A percentile compares a stretch with the other conserved stretches of the same genome.
Conservation (phyloP, 2,113 vertebrate genomes). For the Corvus cornix region DNA sequence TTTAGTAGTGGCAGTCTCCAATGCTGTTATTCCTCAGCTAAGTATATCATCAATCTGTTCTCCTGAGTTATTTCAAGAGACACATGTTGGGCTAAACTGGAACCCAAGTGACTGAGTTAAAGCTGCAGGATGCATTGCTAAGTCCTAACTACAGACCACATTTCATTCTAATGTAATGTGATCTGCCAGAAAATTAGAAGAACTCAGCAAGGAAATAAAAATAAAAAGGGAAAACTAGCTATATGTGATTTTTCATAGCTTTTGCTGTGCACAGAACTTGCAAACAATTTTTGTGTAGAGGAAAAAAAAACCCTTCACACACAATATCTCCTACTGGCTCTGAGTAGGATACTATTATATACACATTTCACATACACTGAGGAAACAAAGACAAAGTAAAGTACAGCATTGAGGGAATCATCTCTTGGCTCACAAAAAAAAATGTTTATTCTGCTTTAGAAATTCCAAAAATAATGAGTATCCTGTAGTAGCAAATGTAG, state of each 20-base stretch:
- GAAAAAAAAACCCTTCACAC: not conserved
- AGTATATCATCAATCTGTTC: conserved; percentile 39
- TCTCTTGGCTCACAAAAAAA: not conserved
- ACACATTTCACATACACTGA: not conserved
- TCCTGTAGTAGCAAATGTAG: not conserved
- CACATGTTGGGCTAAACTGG: not conserved
- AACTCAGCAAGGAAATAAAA: conserved; percentile 23
- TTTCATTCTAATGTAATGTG: conserved; percentile 36
- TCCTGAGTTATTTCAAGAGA: conserved; percentile 45
- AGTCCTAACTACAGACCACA: conserved; percentile 41
- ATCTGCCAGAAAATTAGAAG: conserved; percentile 7
- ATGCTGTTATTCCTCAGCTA: not conserved
- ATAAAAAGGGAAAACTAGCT: not conserved
- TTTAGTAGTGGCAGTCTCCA: conserved; percentile 5
- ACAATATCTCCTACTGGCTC: not conserved
- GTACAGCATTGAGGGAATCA: not conserved
- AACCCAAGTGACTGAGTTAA: not conserved
- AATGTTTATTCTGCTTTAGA: not conserved
- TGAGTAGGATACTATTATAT: not conserved
- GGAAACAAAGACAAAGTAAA: not conserved
- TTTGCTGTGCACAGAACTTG: not conserved
- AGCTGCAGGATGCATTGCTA: not conserved
- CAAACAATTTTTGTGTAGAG: not conserved
- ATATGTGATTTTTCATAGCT: not conserved
- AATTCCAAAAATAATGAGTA: not conserved